Conservation (phyloP, 1,140 invertebrate genomes). For the Radopholus similis region DNA sequence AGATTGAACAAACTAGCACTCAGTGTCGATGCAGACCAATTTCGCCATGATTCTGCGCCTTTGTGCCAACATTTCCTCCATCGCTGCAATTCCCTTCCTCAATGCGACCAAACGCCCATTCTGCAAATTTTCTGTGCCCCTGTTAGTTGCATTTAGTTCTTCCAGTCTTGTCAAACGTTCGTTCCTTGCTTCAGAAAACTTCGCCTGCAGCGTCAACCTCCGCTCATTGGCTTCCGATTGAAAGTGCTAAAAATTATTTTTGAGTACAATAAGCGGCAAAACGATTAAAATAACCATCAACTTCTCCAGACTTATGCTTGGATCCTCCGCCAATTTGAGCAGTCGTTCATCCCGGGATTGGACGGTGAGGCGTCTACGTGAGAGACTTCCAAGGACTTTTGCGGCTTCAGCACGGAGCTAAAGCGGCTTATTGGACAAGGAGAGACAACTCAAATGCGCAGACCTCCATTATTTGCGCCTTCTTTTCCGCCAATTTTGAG, state of each 20-base stretch:
- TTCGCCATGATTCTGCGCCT: slow-evolving; percentile 14
- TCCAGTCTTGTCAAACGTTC: slow-evolving; percentile 12
- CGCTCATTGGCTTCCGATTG: slow-evolving; percentile 10
- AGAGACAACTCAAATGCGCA: too few species aligned
- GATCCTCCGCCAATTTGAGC: not conserved
- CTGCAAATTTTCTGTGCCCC: too few species aligned
- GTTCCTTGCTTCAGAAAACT: slow-evolving; percentile 20
- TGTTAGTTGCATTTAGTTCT: too few species aligned
- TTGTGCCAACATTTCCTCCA: slow-evolving; percentile 11
- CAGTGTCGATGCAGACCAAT: slow-evolving; percentile 15
- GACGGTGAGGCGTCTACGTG: not conserved
- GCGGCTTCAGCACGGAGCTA: not conserved
- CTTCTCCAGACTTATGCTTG: slow-evolving; percentile 16
- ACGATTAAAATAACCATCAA: slow-evolving; percentile 12
- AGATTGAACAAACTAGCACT: slow-evolving; percentile 1
- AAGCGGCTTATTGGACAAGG: not conserved
- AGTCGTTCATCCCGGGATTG: slow-evolving; percentile 12
- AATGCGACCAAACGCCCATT: too few species aligned
- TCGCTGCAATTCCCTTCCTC: not conserved
- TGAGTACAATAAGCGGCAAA: not conserved
- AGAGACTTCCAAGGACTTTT: not conserved
- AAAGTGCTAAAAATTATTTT: slow-evolving; percentile 13
- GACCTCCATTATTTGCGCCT: not conserved
- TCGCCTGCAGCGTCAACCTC: slow-evolving; percentile 6
- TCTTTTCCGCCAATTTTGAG: not conserved